Evolutionary conservation across 1,140 invertebrate genomes (phyloP).

Genomic region (Cotesia glomerata): DNA sequence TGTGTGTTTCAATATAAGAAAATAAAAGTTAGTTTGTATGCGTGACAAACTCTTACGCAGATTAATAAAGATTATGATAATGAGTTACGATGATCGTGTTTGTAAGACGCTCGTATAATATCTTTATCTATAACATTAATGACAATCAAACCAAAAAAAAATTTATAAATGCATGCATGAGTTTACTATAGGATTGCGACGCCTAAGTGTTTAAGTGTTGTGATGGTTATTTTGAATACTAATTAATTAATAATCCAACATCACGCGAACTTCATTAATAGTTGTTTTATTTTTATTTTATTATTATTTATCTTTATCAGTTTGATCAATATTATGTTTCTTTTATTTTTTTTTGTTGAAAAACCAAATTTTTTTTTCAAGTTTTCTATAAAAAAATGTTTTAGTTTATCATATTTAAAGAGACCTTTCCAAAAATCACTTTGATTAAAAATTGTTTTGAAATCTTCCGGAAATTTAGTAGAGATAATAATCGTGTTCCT

Average conservation of each 20-base stretch:
- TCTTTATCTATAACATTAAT: slow-evolving; percentile 46
- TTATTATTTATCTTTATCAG: not conserved
- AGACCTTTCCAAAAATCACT: no score
- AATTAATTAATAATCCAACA: slow-evolving; percentile 39
- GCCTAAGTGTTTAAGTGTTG: not conserved
- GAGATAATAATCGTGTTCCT: no score
- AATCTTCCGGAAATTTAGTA: no score
- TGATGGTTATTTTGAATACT: slow-evolving; percentile 30
- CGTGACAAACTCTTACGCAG: slow-evolving; percentile 48
- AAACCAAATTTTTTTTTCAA: no score
- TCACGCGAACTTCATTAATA: slow-evolving; percentile 34
- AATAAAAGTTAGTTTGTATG: slow-evolving; percentile 26
- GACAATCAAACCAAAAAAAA: slow-evolving; percentile 12
- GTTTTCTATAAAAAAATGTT: no score
- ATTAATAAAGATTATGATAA: slow-evolving; percentile 60
- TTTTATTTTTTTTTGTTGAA: not conserved
- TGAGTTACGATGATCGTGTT: slow-evolving; percentile 49
- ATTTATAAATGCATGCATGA: not conserved
- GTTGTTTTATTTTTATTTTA: not conserved
- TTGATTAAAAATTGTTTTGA: no score
- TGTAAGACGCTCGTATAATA: slow-evolving; percentile 45
- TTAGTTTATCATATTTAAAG: no score
- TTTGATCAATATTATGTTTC: not conserved
- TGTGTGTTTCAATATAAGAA: not conserved
- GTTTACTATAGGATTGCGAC: slow-evolving; percentile 2